A percentile compares a stretch with the other conserved stretches of the same genome.
phyloP scores from a whole-genome alignment of 2,888 invertebrate genomes.

The Zaprionus bogoriensis region DNA sequence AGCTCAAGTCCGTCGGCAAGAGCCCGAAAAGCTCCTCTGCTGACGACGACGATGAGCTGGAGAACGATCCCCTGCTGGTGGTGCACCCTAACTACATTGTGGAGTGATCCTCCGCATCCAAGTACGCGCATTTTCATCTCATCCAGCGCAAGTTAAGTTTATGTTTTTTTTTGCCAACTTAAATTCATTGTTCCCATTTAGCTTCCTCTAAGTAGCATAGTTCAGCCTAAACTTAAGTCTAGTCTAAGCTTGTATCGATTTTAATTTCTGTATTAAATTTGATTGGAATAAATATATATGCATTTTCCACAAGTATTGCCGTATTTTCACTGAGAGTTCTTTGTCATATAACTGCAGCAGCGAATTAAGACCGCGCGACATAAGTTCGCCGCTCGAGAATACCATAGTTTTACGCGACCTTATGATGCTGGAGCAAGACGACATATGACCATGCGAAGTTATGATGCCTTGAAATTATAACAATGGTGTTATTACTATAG shows the following conservation, averaged over 20 bases:
- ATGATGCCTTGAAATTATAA: too few species aligned
- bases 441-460: too few species aligned
- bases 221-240: not conserved
- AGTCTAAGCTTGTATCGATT: not conserved
- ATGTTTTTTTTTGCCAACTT: conserved; percentile 21
- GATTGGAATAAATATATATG: conserved; percentile 11
- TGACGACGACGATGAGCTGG: conserved; percentile 51
- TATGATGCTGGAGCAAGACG: too few species aligned
- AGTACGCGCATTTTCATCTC: conserved; percentile 10
- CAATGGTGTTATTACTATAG: too few species aligned
- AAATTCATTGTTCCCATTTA: conserved; percentile 12
- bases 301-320: not conserved
- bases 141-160: conserved; percentile 27
- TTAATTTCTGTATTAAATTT: conserved; percentile 1
- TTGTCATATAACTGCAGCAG: too few species aligned
- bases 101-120: conserved; percentile 83
- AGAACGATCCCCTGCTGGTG: conserved; percentile 89
- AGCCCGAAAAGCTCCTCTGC: conserved; percentile 27
- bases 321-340: too few species aligned
- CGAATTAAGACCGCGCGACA: too few species aligned
- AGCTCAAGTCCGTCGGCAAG: conserved; percentile 59
- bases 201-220: conserved; percentile 5
- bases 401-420: too few species aligned
- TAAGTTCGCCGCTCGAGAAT: too few species aligned
- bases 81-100: conserved; percentile 98